Base-by-base conservation (phyloP, 2,797 vertebrate genomes). In the Amazona ochrocephala region DNA sequence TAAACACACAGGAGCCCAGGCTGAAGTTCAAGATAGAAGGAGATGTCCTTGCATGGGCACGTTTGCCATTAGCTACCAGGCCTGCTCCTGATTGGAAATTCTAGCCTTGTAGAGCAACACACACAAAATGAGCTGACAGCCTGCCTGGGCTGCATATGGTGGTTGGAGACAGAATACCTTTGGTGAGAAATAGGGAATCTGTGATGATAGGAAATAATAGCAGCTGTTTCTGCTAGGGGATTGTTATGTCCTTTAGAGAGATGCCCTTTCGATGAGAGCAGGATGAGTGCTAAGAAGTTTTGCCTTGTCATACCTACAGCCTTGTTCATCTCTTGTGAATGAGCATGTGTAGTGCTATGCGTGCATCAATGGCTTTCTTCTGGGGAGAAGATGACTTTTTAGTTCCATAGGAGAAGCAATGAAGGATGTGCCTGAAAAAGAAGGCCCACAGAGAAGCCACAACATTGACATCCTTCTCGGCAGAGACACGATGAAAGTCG, bases 141-240 rank as follows among this genome's bases (percentile, higher is more conserved):
- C 51, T 79, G 51, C 51, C 81, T 1, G 2, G 32, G 66, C 87
- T 94, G 65, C 32, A 11, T 61, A 41, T 80, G 60, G 79, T 89
- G 50, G 22, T 44, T 75, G 47, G 62, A 87, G 60, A 77, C 5
- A 3, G 65, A 73, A 45, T 71, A n/a, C 5, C 24, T 83, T 68
- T 84, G 78, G n/a, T 83, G 47, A 86, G 73, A 83, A 93, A 96
- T 18, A 44, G 67, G 73, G 77, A 93, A 92, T 54, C 51, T 86
- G 34, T 68, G 70, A 73, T 72, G 50, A 65, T 29, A 72, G 37
- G 56, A 53, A 95, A 42, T 84, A 89, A 71, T 32, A 64, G 51
- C 61, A 79, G 80, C 41, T 81, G 39, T 62, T 81, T 75, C 83
- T 87, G 71, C 64, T 67, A 10, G 42, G 11, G 17, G 73, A 54